Conservation (phyloP, 2,888 invertebrate species). For the Synanthedon tipuliformis region DNA sequence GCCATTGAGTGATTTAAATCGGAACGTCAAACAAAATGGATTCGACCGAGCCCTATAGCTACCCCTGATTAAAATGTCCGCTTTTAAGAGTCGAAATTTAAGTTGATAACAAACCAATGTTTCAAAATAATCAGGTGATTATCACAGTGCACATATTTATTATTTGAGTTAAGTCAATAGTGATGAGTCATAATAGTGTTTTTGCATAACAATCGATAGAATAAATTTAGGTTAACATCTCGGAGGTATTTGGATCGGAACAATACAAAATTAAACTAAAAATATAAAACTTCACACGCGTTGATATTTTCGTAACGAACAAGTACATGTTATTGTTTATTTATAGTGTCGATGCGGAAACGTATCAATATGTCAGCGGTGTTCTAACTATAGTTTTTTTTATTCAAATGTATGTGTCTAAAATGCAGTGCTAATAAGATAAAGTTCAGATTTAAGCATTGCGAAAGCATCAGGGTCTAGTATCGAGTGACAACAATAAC, state of each 20-base stretch:
- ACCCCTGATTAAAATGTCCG: conserved; percentile 57
- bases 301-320: conserved; percentile 34
- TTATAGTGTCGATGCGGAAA: conserved; percentile 60
- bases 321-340: conserved; percentile 57
- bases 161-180: conserved; percentile 28
- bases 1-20: background rate
- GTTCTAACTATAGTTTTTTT: conserved; percentile 46
- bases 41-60: conserved; percentile 13
- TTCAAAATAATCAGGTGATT: conserved; percentile 49
- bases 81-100: conserved; percentile 51
- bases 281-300: conserved; percentile 34
- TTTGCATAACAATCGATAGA: conserved; percentile 69
- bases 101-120: conserved; percentile 35
- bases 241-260: conserved; percentile 45
- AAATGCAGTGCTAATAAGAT: conserved; percentile 38
- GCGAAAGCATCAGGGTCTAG: conserved; percentile 45
- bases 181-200: conserved; percentile 53
- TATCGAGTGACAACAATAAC: conserved; percentile 57
- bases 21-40: conserved; percentile 15
- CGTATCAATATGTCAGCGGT: conserved; percentile 58
- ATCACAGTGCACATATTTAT: conserved; percentile 20
- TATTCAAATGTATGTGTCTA: conserved; percentile 18
- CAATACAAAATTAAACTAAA: conserved; percentile 44
- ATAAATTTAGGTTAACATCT: conserved; percentile 67
- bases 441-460: conserved; percentile 49